phyloP scores from a whole-genome alignment of 1,140 invertebrate genomes.

The Zeugodacus cucurbitae region DNA sequence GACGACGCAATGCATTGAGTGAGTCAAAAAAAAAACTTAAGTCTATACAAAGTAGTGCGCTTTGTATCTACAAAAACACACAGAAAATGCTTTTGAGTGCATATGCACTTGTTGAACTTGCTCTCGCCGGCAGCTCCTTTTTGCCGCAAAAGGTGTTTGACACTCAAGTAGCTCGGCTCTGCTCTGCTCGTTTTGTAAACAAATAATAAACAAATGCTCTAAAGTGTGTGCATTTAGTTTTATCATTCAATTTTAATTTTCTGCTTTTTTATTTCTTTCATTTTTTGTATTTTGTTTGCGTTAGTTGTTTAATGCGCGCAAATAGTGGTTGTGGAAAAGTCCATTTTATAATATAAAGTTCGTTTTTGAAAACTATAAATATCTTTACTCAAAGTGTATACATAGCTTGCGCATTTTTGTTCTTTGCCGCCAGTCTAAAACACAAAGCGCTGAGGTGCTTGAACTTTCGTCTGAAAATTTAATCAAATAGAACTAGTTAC shows the following conservation, averaged over 20 bases:
- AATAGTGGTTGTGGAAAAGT: background rate
- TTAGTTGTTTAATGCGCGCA: background rate
- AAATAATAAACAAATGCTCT: background rate
- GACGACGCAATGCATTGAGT: background rate
- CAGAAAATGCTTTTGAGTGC: background rate
- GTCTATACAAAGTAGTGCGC: background rate
- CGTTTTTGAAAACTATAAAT: background rate
- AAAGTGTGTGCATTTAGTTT: constrained; percentile 4
- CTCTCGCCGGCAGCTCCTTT: background rate
- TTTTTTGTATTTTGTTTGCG: background rate
- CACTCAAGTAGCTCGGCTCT: background rate
- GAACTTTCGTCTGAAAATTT: background rate
- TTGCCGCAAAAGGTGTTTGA: background rate
- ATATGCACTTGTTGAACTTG: background rate
- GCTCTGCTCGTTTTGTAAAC: background rate
- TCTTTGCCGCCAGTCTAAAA: background rate
- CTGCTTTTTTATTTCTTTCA: background rate
- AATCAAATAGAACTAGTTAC: background rate
- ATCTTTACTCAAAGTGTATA: background rate
- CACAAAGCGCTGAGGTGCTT: background rate
- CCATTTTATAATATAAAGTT: background rate
- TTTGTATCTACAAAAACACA: background rate
- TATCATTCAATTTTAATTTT: background rate
- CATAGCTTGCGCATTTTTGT: background rate
- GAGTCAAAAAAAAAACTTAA: background rate